phyloP scores from a whole-genome alignment of 2,888 invertebrate species.

The Plebejus anna region DNA sequence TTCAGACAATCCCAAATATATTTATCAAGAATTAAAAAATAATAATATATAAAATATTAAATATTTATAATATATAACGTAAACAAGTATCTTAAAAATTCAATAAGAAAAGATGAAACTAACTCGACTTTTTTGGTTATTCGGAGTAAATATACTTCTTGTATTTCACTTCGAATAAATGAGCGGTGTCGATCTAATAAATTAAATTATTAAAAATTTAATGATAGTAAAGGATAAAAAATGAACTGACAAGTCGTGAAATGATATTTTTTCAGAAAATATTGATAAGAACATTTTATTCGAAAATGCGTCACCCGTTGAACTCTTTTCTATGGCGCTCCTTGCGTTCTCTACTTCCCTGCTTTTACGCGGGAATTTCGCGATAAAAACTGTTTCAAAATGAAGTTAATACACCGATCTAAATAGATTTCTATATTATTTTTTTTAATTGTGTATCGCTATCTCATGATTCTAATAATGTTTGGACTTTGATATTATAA shows the following conservation, averaged over 20 bases:
- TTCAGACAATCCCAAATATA: neutral
- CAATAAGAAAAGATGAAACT: no score
- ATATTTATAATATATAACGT: no score
- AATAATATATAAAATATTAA: no score
- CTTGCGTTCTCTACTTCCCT: neutral
- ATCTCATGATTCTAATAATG: neutral
- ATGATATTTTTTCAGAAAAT: neutral
- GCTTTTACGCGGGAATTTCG: neutral
- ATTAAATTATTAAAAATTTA: neutral
- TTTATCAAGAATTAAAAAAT: no score
- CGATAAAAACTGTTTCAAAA: neutral
- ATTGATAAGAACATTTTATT: neutral
- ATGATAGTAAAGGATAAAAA: neutral
- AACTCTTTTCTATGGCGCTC: slow-evolving; percentile 35
- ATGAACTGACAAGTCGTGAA: no score
- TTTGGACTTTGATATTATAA: neutral
- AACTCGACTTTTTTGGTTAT: no score
- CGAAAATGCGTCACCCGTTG: slow-evolving; percentile 32
- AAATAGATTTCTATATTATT: neutral
- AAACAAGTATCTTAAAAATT: no score
- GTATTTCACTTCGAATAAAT: no score
- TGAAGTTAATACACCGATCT: neutral
- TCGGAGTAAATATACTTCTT: no score
- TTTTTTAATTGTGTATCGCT: neutral
- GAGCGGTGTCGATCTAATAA: no score